Evolutionary conservation across 2,113 vertebrate genomes (phyloP).

Genomic region (Speoplatyrhinus poulsoni): DNA sequence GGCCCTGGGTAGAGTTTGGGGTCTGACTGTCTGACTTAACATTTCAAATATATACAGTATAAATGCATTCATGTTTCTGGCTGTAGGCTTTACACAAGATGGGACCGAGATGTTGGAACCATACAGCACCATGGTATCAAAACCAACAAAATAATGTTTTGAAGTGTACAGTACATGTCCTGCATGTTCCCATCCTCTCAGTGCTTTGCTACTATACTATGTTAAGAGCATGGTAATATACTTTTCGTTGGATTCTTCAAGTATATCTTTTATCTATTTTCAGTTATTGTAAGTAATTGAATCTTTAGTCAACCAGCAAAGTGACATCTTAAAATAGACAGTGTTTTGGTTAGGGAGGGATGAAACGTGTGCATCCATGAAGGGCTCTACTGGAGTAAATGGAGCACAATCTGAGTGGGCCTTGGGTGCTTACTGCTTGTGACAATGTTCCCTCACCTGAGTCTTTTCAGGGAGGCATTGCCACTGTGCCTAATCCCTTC

Average conservation of each 20-base stretch:
- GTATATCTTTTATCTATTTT: not conserved
- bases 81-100: constrained; percentile 19
- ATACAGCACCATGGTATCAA: constrained; percentile 11
- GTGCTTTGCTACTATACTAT: not conserved
- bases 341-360: constrained; percentile 8
- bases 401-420: constrained; percentile 29
- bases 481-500: constrained; percentile 52
- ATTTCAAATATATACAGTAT: constrained; percentile 52
- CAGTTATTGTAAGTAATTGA: not conserved
- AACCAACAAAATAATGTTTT: not conserved
- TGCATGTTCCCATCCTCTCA: not conserved
- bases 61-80: constrained; percentile 11
- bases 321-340: not conserved
- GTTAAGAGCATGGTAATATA: not conserved
- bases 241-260: not conserved
- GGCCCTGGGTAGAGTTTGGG: constrained; percentile 61
- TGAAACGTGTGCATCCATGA: constrained; percentile 29
- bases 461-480: constrained; percentile 44
- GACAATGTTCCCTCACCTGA: constrained; percentile 42
- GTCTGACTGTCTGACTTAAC: constrained; percentile 53
- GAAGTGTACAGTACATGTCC: not conserved
- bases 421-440: constrained; percentile 50
- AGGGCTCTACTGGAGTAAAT: constrained; percentile 15
- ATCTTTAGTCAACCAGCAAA: too few relatives aligned
- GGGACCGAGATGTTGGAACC: not conserved